phyloP scores from a whole-genome alignment of 2,888 invertebrate species.

The Heliconius aoede region DNA sequence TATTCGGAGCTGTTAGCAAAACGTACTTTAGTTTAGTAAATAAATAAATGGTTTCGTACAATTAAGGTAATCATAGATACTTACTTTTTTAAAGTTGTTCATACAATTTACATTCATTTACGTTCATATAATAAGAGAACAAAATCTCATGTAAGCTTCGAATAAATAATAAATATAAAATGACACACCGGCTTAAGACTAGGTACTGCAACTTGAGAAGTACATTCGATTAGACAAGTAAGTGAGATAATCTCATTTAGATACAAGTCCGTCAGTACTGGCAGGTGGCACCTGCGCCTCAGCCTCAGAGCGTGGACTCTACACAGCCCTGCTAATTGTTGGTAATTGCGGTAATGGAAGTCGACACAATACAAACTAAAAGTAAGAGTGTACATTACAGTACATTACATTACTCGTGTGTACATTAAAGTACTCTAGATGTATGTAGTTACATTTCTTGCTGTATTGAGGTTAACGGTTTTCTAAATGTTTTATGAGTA shows the following conservation, averaged over 20 bases:
- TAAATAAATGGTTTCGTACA: too few relatives aligned
- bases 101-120: too few relatives aligned
- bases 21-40: too few relatives aligned
- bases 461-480: neutral
- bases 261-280: neutral
- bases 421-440: neutral
- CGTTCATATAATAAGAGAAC: too few relatives aligned
- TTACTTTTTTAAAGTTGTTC: too few relatives aligned
- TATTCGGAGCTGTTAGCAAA: too few relatives aligned
- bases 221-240: neutral
- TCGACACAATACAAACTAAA: too few relatives aligned
- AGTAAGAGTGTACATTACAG: constrained; percentile 13
- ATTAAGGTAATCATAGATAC: too few relatives aligned
- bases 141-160: too few relatives aligned
- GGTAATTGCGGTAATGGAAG: neutral
- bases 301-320: neutral
- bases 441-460: neutral
- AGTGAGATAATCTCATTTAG: neutral
- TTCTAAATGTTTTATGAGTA: constrained; percentile 5
- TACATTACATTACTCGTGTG: neutral
- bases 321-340: constrained; percentile 27
- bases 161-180: too few relatives aligned
- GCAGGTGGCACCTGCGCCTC: neutral
- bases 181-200: too few relatives aligned
- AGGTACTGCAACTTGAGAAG: too few relatives aligned